Percentiles rank a stretch among this genome's conserved stretches.
These are phyloP conservation scores for Ophion slaviceki DNA, from an alignment of 2,888 invertebrate genomes.

Conservation along the genomic window DNA sequence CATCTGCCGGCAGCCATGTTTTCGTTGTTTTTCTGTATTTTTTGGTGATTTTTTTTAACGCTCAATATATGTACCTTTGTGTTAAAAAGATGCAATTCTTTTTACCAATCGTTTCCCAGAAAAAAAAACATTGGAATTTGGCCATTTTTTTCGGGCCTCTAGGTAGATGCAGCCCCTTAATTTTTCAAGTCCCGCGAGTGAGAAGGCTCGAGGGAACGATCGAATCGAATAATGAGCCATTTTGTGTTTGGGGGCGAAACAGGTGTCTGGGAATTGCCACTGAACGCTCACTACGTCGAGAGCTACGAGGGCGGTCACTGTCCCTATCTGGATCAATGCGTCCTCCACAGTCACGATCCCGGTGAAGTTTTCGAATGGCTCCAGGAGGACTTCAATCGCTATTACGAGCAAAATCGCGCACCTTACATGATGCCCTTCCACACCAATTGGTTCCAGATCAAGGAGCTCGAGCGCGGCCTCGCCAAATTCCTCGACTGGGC, in stretches of 20 bases:
- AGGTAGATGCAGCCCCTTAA: too few relatives aligned
- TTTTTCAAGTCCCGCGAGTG: too few relatives aligned
- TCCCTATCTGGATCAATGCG: slow-evolving; percentile 96
- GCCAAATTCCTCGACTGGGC: slow-evolving; percentile 95
- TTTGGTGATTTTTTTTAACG: too few relatives aligned
- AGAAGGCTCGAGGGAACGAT: not conserved
- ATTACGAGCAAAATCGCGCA: slow-evolving; percentile 94
- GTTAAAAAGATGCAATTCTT: too few relatives aligned
- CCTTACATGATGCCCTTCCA: slow-evolving; percentile 98
- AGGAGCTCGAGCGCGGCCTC: slow-evolving; percentile 91
- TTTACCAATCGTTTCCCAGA: too few relatives aligned
- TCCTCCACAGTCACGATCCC: slow-evolving; percentile 93
- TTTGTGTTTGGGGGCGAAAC: slow-evolving; percentile 25
- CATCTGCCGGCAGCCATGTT: too few relatives aligned
- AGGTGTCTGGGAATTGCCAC: slow-evolving; percentile 96
- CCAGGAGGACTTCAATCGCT: slow-evolving; percentile 93
- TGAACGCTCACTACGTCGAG: slow-evolving; percentile 95
- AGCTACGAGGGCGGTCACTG: slow-evolving; percentile 96
- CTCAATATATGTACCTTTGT: too few relatives aligned
- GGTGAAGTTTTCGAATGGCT: slow-evolving; percentile 94
- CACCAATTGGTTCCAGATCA: slow-evolving; percentile 98
- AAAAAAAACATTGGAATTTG: too few relatives aligned
- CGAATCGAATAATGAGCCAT: too few relatives aligned
- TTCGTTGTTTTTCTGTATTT: too few relatives aligned
- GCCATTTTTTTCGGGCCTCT: too few relatives aligned